These are phyloP conservation scores for Tinamus major DNA, from an alignment of 2,797 vertebrate genomes.

Conservation along the genomic window DNA sequence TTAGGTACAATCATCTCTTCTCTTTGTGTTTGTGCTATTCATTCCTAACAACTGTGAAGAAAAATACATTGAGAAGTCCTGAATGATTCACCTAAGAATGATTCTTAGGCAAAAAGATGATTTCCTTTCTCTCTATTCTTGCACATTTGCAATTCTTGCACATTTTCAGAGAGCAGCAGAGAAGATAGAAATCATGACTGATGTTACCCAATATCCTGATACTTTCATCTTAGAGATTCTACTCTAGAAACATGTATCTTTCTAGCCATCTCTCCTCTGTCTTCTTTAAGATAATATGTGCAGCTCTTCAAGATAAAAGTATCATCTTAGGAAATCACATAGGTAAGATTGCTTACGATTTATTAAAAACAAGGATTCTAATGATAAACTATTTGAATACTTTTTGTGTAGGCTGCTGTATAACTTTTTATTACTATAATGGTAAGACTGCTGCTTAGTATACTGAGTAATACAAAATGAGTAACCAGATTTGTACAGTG, in stretches of 20 bases:
- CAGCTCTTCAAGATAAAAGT: neutral
- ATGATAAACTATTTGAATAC: neutral
- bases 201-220: neutral
- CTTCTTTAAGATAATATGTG: neutral
- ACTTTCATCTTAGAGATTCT: neutral
- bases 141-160: neutral
- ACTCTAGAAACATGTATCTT: neutral
- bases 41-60: neutral
- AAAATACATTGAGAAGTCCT: neutral
- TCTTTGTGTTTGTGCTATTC: neutral
- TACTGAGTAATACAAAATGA: neutral
- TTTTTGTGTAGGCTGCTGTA: neutral
- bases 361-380: neutral
- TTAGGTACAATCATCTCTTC: neutral
- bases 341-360: neutral
- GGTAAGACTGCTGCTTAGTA: neutral
- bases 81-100: neutral
- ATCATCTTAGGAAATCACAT: rapidly evolving
- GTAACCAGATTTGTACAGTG: neutral
- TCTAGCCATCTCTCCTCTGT: neutral
- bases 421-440: neutral
- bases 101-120: rapidly evolving
- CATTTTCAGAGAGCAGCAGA: neutral
- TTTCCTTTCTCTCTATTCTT: neutral
- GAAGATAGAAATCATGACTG: neutral